phyloP scores from a whole-genome alignment of 2,113 vertebrate genomes.

The Myrmecophaga tridactyla region DNA sequence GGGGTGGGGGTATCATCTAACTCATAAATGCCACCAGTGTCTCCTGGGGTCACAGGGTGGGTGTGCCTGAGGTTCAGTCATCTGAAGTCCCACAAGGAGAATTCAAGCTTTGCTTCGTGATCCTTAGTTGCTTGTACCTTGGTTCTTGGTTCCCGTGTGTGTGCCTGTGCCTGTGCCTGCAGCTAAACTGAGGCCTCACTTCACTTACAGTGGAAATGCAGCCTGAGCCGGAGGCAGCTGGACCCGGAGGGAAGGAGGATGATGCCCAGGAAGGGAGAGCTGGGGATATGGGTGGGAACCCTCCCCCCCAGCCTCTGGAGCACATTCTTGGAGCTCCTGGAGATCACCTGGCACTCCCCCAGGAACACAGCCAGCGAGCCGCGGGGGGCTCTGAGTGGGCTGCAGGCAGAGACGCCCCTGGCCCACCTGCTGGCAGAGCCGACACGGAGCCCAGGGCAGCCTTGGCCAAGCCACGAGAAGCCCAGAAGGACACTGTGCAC shows the following conservation, averaged over 20 bases:
- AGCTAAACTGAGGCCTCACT: not conserved
- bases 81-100: not conserved
- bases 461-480: constrained; percentile 28
- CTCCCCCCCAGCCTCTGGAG: not conserved
- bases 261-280: not conserved
- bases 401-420: not conserved
- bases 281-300: fast-evolving
- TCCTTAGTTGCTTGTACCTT: not conserved
- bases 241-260: constrained; percentile 68
- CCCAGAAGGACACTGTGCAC: not conserved
- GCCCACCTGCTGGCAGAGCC: not conserved
- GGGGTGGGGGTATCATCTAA: no score
- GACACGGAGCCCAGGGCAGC: not conserved
- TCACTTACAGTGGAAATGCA: constrained; percentile 57
- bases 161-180: no score
- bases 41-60: no score
- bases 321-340: not conserved
- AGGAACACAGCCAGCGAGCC: not conserved
- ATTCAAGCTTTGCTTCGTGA: not conserved
- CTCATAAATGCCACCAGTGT: fast-evolving
- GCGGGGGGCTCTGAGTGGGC: not conserved
- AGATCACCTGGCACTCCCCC: fast-evolving
- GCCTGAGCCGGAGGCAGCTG: not conserved
- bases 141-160: fast-evolving
- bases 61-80: not conserved